Evolutionary conservation across 2,888 invertebrate species (phyloP), one percentile per base, ranked within the genome.

Genomic region (Scaptomyza flava): DNA sequence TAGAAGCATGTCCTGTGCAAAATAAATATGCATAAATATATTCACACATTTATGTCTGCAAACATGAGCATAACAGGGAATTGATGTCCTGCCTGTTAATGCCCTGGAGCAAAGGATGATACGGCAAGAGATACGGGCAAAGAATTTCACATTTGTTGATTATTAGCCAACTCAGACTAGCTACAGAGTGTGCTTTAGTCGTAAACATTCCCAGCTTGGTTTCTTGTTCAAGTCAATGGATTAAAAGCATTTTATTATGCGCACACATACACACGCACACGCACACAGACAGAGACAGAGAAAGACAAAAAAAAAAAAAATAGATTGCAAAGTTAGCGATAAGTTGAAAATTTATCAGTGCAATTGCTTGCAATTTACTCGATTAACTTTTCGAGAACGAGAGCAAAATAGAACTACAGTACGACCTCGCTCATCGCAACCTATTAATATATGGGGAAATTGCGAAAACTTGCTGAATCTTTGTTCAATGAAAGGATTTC

Each of bases 241-340:
- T 73, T 54, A 50, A 57, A 34, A 47, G 48, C 56, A 59, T 52
- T 56, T 59, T 59, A 51, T 38, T 46, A 60, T 77, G 60, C 72
- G 58, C 56, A 66, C 60, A 66, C 50, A 36, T 17, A 66, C 60
- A 66, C 50, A 36, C 17, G 17, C 17, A 17, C 17, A 17, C 17
- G 60, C 72, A 58, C 56, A 66, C 60, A 66, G 36, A 36, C 38
- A 38, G 14, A 38, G 0, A 38, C 36, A 36, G 14, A 17, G 17
- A 17, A 1, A 17, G 17, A 17, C 1, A 17, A 41, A 4, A 41
- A 8, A 41, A 17, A 14, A 3, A 38, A 14, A 38, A 41, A 27
- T 36, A 58, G 77, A 77, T 50, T 73, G 72, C 61, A 66, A 66
- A 66, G 61, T 58, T 54, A 43, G 72, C 61, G 58, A 72, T 72